phyloP scores from a whole-genome alignment of 2,797 vertebrate species.

The Nyctalus aviator region DNA sequence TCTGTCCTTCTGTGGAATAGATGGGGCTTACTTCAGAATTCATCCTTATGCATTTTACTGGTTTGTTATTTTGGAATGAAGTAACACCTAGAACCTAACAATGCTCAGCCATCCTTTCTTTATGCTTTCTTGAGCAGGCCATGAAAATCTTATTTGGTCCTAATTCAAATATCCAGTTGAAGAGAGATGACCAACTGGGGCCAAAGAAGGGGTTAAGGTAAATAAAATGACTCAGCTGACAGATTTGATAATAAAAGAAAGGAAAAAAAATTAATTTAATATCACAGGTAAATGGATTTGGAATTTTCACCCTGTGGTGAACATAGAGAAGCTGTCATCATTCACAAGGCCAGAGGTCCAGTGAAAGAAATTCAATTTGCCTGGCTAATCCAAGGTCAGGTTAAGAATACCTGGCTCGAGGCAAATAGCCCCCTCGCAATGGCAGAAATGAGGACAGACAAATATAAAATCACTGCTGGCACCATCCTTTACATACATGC shows the following conservation, averaged over 20 bases:
- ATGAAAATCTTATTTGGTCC: constrained; percentile 42
- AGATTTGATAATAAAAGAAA: background rate
- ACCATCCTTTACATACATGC: background rate
- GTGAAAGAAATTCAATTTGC: constrained; percentile 60
- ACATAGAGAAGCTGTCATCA: background rate
- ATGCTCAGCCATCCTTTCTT: background rate
- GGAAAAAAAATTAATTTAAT: background rate
- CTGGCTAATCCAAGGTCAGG: constrained; percentile 53
- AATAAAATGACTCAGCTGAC: constrained; percentile 50
- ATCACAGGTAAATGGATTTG: background rate
- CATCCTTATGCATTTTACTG: constrained; percentile 73
- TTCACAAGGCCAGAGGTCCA: constrained; percentile 48
- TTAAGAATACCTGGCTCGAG: constrained; percentile 44
- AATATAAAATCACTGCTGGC: background rate
- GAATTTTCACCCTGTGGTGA: constrained; percentile 8
- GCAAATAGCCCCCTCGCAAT: constrained; percentile 64
- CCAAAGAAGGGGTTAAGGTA: constrained; percentile 31
- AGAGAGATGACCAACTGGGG: constrained; percentile 17
- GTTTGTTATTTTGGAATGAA: constrained; percentile 82
- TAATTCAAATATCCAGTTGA: constrained; percentile 47
- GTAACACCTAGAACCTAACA: constrained; percentile 83
- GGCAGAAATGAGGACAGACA: constrained; percentile 59
- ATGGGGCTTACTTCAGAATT: constrained; percentile 80
- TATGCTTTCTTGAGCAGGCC: constrained; percentile 40
- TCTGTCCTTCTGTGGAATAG: constrained; percentile 75